Conservation (phyloP, 2,797 vertebrate genomes). For the Jordanella pulchra region DNA sequence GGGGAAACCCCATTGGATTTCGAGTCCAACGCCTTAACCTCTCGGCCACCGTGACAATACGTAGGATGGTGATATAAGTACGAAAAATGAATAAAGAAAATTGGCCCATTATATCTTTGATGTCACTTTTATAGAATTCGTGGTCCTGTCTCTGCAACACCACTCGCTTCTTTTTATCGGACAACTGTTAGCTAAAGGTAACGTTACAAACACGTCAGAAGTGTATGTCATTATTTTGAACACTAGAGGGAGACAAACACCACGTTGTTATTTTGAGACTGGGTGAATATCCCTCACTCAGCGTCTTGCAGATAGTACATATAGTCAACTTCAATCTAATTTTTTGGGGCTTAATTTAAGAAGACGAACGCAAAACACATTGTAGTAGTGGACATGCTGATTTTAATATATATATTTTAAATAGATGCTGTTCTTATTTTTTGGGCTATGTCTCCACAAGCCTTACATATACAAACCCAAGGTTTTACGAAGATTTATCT, state of each 20-base stretch:
- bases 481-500: too few relatives aligned
- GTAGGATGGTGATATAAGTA: rapidly evolving
- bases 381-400: not conserved
- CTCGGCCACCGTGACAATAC: conserved; percentile 90
- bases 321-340: not conserved
- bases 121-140: too few relatives aligned
- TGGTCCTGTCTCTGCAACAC: rapidly evolving
- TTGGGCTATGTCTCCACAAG: too few relatives aligned
- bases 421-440: too few relatives aligned
- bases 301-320: not conserved
- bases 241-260: conserved; percentile 66
- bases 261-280: not conserved
- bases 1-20: conserved; percentile 97
- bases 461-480: too few relatives aligned
- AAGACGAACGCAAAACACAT: not conserved
- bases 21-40: conserved; percentile 97
- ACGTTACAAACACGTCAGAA: too few relatives aligned
- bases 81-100: too few relatives aligned
- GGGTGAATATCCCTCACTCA: not conserved
- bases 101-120: too few relatives aligned
- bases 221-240: not conserved
- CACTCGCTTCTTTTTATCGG: rapidly evolving
- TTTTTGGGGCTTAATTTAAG: not conserved
- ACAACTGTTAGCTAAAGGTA: rapidly evolving
- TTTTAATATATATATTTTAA: too few relatives aligned